Evolutionary conservation across 2,888 invertebrate species (phyloP), one percentile per base, ranked within the genome.

Genomic region (Agrilus cyanescens): DNA sequence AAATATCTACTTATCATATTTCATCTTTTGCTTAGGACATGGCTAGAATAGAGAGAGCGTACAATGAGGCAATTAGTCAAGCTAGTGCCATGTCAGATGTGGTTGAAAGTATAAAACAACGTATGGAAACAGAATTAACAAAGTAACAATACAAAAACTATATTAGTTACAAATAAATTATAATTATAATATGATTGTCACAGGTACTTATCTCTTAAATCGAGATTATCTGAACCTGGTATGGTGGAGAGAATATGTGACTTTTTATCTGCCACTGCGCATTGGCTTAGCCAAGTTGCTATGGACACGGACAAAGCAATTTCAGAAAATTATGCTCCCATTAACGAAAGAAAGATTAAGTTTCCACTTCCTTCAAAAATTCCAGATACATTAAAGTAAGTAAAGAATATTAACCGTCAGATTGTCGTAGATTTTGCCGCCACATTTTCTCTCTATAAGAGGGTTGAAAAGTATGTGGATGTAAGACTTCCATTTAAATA

Each of bases 271-370:
- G 81, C 84, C 12, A 83, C 91, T 0, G 80, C 88, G 38, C 77
- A 78, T 40, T 95, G 91, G 91, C 65, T 95, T 30, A 77, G 81
- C 38, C 89, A 93, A 62, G 76, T 91, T n/a, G 82, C 85, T 1
- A 60, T 80, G 12, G 67, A 80, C 18, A 54, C 65, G 0, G 61
- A 67, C 2, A 60, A 45, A 16, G 59, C 65, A 18, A 42, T 49
- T 32, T 55, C 56, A 2, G 58, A 60, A 12, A 69, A 66, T 53
- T 85, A 76, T 61, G 78, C 82, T 2, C 86, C 85, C 1, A 67
- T 70, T 38, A 63, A 67, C 29, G 58, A 74, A 38, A 58, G 72
- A 50, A 62, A 71, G 1, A 60, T 84, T 3, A 66, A 64, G 29
- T 80, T 86, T 63, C 84, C 85, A 3, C 57, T 84, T n/a, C 63